Conservation (phyloP, 2,888 invertebrate species). For the Acrobasis suavella region DNA sequence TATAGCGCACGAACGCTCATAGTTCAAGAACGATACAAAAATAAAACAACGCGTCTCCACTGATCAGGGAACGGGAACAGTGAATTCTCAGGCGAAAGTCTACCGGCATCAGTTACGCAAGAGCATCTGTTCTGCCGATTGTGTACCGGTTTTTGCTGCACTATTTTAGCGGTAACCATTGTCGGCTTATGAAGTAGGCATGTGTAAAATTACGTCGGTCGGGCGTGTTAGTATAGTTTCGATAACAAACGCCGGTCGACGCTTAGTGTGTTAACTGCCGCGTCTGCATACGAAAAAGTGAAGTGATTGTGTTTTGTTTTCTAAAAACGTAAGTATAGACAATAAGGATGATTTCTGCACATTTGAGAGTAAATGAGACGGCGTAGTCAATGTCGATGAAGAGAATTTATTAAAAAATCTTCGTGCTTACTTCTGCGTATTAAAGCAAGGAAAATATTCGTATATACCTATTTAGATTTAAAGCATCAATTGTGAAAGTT, state of each 20-base stretch:
- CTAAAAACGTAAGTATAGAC: neutral
- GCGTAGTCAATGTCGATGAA: neutral
- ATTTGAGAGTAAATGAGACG: neutral
- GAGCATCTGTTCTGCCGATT: slow-evolving; percentile 49
- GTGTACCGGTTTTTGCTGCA: slow-evolving; percentile 59
- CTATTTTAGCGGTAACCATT: slow-evolving; percentile 62
- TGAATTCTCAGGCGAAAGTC: slow-evolving; percentile 47
- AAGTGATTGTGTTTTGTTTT: slow-evolving; percentile 7
- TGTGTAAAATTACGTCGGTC: slow-evolving; percentile 30
- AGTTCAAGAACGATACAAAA: slow-evolving; percentile 13
- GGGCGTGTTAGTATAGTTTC: slow-evolving; percentile 31
- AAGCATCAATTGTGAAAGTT: no score
- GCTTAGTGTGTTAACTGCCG: slow-evolving; percentile 24
- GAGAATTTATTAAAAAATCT: no score
- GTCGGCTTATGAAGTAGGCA: slow-evolving; percentile 36
- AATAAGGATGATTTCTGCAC: neutral
- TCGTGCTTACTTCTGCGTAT: no score
- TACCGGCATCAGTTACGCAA: slow-evolving; percentile 55
- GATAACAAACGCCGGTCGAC: slow-evolving; percentile 34
- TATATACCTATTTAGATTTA: no score
- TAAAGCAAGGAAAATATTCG: no score
- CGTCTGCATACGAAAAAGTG: neutral
- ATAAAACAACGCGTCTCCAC: slow-evolving; percentile 5
- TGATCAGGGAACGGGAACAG: neutral
- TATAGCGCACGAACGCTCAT: slow-evolving; percentile 39